Evolutionary conservation across 2,113 vertebrate genomes (phyloP), one percentile per base, ranked within the genome.

Genomic region (Colinus virginianus): DNA sequence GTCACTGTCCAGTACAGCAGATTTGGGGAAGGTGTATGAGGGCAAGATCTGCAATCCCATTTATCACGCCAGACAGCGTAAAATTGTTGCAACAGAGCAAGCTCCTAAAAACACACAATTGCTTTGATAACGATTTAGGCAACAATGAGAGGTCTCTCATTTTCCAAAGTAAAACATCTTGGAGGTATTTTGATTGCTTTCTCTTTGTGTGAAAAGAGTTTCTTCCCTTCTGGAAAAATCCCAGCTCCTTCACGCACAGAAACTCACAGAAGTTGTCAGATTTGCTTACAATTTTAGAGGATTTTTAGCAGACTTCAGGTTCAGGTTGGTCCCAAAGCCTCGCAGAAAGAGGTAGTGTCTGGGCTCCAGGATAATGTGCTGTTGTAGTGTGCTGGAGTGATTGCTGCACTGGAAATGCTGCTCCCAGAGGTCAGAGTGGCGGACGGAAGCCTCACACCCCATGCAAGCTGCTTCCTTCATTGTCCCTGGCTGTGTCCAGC

Each of bases 101-200:
- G 61, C 84, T 72, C 64, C 48, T 88, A 83, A 53, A 93, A 94
- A 94, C 91, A 86, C 68, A 26, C 11, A 96, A 84, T 86, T 86
- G 36, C 66, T 89, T 87, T 78, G 84, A 71, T 91, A 90, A 94
- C 0, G 2, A 74, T 59, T 72, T 53, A 26, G 38, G 79, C 63
- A 91, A 51, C 42, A 70, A 16, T 14, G 22, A 49, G 42, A 40
- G 34, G 81, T 32, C 42, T 42, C 13, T 92, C 66, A 76, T 87
- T 64, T 89, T 64, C 78, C 71, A 70, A 90, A 84, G 85, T 87
- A 90, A 83, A 94, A 56, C 13, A 83, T 64, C 76, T 90, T 46
- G 6, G 20, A 84, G 43, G 68, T 30, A 78, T 83, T 91, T 53
- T 85, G 71, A 75, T 83, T 2, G 0, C 18, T 18, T 59, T 66